Evolutionary conservation across 2,797 vertebrate genomes (phyloP).

Genomic region (Geotrypetes seraphini): DNA sequence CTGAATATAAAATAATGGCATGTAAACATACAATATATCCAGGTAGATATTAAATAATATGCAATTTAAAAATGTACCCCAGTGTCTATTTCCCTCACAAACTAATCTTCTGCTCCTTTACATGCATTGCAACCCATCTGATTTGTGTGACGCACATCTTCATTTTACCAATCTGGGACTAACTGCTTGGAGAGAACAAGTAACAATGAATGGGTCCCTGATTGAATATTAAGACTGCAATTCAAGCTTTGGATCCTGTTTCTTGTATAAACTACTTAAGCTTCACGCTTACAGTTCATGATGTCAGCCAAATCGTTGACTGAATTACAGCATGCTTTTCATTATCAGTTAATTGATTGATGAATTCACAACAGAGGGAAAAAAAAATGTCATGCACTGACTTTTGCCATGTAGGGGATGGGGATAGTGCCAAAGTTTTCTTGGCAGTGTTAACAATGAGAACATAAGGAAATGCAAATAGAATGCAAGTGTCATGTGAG

Average conservation of each 20-base stretch:
- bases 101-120: too few species aligned
- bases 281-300: background rate
- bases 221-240: background rate
- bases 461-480: too few species aligned
- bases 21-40: too few species aligned
- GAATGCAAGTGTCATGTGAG: too few species aligned
- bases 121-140: too few species aligned
- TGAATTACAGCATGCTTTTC: background rate
- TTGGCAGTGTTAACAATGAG: conserved; percentile 4
- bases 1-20: too few species aligned
- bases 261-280: background rate
- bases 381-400: conserved; percentile 5
- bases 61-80: too few species aligned
- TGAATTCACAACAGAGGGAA: background rate
- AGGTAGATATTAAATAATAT: too few species aligned
- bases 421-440: conserved; percentile 10
- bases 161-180: too few species aligned
- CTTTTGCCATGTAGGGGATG: conserved; percentile 18
- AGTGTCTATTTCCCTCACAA: too few species aligned
- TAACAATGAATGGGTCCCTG: background rate
- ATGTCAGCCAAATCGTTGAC: background rate
- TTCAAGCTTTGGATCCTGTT: background rate
- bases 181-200: too few species aligned
- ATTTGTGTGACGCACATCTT: too few species aligned
- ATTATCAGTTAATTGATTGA: background rate